Percentiles rank a stretch among this genome's conserved stretches.
These are phyloP conservation scores for Hyaena hyaena DNA, from an alignment of 2,113 vertebrate species.

Conservation along the genomic window DNA sequence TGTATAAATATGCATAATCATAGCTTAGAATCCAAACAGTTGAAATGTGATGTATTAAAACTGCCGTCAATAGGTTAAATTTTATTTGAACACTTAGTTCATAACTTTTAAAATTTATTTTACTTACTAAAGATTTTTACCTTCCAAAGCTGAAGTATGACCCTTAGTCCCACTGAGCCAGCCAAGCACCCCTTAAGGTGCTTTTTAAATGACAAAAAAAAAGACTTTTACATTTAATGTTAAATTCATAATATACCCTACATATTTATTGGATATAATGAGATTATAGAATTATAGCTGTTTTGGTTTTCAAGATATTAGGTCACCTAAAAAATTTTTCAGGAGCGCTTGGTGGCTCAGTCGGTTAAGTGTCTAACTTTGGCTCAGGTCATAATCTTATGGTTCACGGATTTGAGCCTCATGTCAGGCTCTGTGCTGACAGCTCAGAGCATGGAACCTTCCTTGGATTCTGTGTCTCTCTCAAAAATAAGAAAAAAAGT, in stretches of 20 bases:
- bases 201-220: not conserved
- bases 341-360: no score
- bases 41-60: not conserved
- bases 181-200: not conserved
- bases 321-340: not conserved
- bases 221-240: not conserved
- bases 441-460: no score
- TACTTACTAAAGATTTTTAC: conserved; percentile 20
- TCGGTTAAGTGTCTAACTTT: no score
- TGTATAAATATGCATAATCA: not conserved
- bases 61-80: not conserved
- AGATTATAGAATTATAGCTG: not conserved
- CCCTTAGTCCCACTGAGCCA: not conserved
- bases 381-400: no score
- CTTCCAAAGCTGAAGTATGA: not conserved
- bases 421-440: no score
- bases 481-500: no score
- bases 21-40: conserved; percentile 21
- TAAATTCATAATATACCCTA: not conserved
- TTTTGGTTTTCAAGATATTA: not conserved
- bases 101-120: not conserved
- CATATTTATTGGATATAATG: not conserved
- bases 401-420: no score
- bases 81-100: not conserved
- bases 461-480: no score